phyloP scores from a whole-genome alignment of 2,113 vertebrate species.

The Dipodomys stephensi region DNA sequence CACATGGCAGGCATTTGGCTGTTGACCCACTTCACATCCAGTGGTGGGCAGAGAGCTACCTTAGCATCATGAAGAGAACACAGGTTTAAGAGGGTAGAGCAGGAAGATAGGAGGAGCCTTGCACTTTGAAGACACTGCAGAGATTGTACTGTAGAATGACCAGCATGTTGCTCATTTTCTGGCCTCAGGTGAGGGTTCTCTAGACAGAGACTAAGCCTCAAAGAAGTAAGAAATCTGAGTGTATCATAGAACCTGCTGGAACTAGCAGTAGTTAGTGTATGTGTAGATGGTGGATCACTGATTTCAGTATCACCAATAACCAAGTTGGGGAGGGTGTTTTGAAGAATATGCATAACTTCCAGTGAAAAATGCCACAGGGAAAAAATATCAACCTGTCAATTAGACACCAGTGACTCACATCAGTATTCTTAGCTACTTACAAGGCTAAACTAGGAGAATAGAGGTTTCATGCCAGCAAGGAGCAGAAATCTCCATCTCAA shows the following conservation, averaged over 20 bases:
- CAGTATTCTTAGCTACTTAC: too few relatives aligned
- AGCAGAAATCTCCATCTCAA: too few relatives aligned
- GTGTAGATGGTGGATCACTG: not conserved
- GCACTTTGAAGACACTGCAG: not conserved
- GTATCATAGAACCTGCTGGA: not conserved
- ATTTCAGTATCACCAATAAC: not conserved
- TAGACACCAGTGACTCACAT: too few relatives aligned
- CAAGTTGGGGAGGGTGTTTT: not conserved
- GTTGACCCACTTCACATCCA: not conserved
- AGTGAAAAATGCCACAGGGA: not conserved
- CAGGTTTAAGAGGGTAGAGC: not conserved
- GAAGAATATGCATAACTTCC: not conserved
- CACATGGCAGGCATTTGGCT: not conserved
- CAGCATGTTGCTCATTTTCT: not conserved
- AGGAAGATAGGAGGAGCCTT: not conserved
- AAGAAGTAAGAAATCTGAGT: not conserved
- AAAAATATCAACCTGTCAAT: not conserved
- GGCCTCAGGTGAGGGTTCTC: not conserved
- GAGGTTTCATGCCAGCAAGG: too few relatives aligned
- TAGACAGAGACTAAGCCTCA: conserved; percentile 3
- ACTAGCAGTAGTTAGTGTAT: not conserved
- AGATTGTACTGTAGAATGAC: too few relatives aligned
- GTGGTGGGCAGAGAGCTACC: not conserved
- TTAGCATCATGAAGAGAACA: not conserved
- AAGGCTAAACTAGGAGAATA: too few relatives aligned